Conservation (phyloP, 2,113 vertebrate genomes). For the Erythrocercus mccallii region DNA sequence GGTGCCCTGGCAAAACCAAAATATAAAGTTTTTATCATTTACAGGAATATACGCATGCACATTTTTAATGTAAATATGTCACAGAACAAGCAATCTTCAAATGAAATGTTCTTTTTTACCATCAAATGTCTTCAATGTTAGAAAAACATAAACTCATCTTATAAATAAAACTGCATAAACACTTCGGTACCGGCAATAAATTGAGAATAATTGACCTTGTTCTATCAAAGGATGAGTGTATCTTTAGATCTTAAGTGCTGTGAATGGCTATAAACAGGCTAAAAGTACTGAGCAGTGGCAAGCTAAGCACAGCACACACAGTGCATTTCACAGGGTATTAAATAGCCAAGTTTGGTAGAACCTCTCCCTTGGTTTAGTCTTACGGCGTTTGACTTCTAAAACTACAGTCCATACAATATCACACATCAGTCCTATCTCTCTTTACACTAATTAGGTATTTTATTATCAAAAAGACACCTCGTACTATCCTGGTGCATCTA, state of each 20-base stretch:
- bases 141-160: constrained; percentile 44
- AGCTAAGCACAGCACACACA: constrained; percentile 23
- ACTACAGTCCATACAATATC: constrained; percentile 22
- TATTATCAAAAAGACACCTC: constrained; percentile 48
- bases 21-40: background rate
- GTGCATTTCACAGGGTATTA: constrained; percentile 35
- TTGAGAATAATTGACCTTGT: constrained; percentile 73
- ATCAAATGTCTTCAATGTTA: constrained; percentile 46
- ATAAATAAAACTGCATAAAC: constrained; percentile 69
- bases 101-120: constrained; percentile 45
- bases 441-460: constrained; percentile 40
- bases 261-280: constrained; percentile 34
- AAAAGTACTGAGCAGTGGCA: constrained; percentile 31
- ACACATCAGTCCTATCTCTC: background rate
- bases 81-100: constrained; percentile 42
- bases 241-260: constrained; percentile 60
- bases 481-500: background rate
- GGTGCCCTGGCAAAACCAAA: background rate
- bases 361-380: background rate
- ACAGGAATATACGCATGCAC: background rate
- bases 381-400: background rate
- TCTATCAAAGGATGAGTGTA: constrained; percentile 67
- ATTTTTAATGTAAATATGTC: constrained; percentile 34
- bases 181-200: constrained; percentile 51
- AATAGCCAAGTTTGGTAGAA: background rate